A percentile compares a stretch with the other conserved stretches of the same genome.
Evolutionary conservation across 2,888 invertebrate genomes (phyloP).

Genomic region (Melieria crassipennis): DNA sequence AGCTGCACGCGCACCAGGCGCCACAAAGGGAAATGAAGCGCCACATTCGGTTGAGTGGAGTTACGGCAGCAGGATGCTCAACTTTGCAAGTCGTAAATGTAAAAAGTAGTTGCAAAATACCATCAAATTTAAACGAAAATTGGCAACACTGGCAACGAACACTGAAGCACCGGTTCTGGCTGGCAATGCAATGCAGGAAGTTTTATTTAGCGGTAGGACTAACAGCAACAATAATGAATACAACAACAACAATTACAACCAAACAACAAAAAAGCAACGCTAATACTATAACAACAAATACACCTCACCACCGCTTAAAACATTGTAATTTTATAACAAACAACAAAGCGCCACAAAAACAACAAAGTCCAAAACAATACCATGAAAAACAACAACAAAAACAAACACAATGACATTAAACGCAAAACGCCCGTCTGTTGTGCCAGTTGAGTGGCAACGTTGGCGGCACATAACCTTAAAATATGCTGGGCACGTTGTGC

Average conservation of each 20-base stretch:
- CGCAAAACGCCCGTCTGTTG: not conserved
- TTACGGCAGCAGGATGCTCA: not conserved
- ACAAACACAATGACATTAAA: not conserved
- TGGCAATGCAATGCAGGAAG: not conserved
- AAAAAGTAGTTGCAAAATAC: not conserved
- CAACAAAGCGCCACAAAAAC: not conserved
- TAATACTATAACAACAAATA: not conserved
- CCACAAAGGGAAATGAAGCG: not conserved
- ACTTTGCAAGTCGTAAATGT: slow-evolving; percentile 5
- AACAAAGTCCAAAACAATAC: slow-evolving; percentile 1
- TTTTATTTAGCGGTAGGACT: slow-evolving; percentile 2
- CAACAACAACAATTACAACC: slow-evolving; percentile 10
- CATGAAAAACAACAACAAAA: not conserved
- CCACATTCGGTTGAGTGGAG: not conserved
- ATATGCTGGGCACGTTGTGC: slow-evolving; percentile 29
- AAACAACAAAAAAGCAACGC: not conserved
- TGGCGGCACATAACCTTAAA: slow-evolving; percentile 11
- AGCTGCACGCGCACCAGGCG: not conserved
- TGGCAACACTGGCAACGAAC: not conserved
- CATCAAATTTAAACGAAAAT: not conserved
- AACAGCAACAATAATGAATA: not conserved
- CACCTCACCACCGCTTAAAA: slow-evolving; percentile 20
- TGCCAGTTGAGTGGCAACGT: not conserved
- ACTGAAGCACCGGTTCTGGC: not conserved
- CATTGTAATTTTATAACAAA: slow-evolving; percentile 30